phyloP scores from a whole-genome alignment of 2,888 invertebrate species.

The Orthonevra nobilis region DNA sequence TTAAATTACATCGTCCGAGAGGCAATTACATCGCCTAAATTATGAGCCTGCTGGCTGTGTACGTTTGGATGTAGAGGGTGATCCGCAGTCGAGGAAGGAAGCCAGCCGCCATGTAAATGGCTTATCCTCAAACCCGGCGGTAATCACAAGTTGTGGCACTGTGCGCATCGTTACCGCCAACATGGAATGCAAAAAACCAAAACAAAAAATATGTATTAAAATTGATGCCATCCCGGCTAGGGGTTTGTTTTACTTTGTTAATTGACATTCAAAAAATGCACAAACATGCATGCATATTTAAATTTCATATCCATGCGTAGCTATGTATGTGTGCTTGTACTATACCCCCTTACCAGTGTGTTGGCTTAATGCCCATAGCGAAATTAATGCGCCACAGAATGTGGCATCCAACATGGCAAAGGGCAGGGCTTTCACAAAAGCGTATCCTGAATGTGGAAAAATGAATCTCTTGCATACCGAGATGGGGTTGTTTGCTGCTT shows the following conservation, averaged over 20 bases:
- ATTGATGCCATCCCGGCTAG: too few relatives aligned
- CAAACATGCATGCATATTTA: constrained; percentile 59
- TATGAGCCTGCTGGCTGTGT: constrained; percentile 37
- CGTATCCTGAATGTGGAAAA: constrained; percentile 14
- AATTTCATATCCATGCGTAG: constrained; percentile 13
- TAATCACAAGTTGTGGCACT: constrained; percentile 25
- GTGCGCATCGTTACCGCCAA: background rate
- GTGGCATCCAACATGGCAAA: constrained; percentile 33
- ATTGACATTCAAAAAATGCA: constrained; percentile 63
- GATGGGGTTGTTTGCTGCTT: background rate
- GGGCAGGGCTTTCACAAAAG: background rate
- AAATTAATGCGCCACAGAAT: constrained; percentile 67
- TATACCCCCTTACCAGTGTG: too few relatives aligned
- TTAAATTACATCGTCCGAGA: constrained; percentile 66
- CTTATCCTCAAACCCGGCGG: constrained; percentile 17
- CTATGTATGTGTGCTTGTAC: background rate
- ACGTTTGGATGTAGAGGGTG: too few relatives aligned
- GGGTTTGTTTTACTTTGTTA: constrained; percentile 44
- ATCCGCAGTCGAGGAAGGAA: constrained; percentile 1
- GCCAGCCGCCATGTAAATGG: constrained; percentile 29
- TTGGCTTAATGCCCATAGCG: constrained; percentile 57
- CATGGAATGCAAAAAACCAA: constrained; percentile 45
- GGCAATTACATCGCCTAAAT: constrained; percentile 66
- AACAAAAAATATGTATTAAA: too few relatives aligned
- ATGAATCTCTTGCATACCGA: too few relatives aligned